Base-by-base conservation (phyloP, 2,113 vertebrate genomes). In the Butorides virescens region DNA sequence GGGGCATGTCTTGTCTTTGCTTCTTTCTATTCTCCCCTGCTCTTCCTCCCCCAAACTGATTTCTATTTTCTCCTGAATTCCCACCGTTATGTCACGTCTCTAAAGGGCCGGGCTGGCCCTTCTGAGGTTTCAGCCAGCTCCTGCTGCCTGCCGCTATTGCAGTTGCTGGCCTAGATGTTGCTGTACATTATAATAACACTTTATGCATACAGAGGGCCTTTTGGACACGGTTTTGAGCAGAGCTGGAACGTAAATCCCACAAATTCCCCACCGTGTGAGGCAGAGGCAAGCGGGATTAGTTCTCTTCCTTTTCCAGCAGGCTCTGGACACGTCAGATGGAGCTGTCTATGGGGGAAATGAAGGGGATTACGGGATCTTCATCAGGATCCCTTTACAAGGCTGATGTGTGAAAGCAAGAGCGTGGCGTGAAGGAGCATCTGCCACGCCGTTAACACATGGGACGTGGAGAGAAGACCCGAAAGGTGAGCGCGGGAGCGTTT, bases 281-380 rank as follows among this genome's bases (percentile, higher is more conserved):
- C 4, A 0, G 30, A 92, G 39, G 68, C 34, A 52, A 80, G 70
- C 0, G 11, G 91, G 83, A 92, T 96, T 81, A 89, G 36, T 15
- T 66, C 27, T 73, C 61, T 92, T 96, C 90, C 95, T 81, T 88
- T 93, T 93, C 18, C 95, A 65, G 86, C 47, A 63, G 2, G 4
- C 82, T 90, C 59, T 74, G 91, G 86, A 67, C 50, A 14, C 46
- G 42, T 61, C 73, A 49, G 47, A 59, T 49, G 56, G 81, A 88
- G 36, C 74, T 76, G 74, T 44, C 94, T 95, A 7, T 53, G 30
- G 27, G 61, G 86, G 76, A 91, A 93, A 37, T 0, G 3, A 86
- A 21, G 75, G 42, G 83, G 80, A 84, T 92, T 78, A 52, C 3
- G 65, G 68, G 96, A 90, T 78, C 76, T 93, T 91, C 78, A 75